These are phyloP conservation scores for Ceyx margarethae DNA, from an alignment of 2,113 vertebrate genomes.

Conservation along the genomic window DNA sequence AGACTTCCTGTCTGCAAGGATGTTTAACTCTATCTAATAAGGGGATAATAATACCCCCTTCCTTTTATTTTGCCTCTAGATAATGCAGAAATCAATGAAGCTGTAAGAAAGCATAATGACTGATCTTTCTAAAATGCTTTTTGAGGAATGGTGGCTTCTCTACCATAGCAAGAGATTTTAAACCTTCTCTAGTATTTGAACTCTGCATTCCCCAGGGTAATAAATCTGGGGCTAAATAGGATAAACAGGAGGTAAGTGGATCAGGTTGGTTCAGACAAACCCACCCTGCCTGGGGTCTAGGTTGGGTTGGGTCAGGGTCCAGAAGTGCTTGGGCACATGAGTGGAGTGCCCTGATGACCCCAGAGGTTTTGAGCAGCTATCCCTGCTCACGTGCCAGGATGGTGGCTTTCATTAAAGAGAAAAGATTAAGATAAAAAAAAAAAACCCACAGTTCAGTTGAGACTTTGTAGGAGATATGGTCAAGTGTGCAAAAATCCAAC, in stretches of 20 bases:
- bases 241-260: neutral
- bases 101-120: neutral
- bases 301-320: neutral
- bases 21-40: conserved; percentile 28
- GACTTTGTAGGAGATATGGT: neutral
- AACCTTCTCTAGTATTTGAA: neutral
- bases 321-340: neutral
- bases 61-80: conserved; percentile 36
- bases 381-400: rapidly evolving
- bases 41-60: conserved; percentile 35
- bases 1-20: conserved; percentile 37
- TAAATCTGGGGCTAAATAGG: neutral
- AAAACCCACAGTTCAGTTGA: neutral
- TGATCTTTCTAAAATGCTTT: neutral
- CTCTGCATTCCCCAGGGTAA: neutral
- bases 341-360: neutral
- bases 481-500: neutral
- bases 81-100: conserved; percentile 50
- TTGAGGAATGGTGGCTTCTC: neutral
- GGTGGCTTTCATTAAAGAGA: neutral
- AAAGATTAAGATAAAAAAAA: no score
- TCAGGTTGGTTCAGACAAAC: neutral
- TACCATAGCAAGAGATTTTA: neutral
- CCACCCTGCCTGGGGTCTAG: neutral
- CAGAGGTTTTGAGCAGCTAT: neutral